phyloP scores from a whole-genome alignment of 2,113 vertebrate genomes.

The Indri indri region DNA sequence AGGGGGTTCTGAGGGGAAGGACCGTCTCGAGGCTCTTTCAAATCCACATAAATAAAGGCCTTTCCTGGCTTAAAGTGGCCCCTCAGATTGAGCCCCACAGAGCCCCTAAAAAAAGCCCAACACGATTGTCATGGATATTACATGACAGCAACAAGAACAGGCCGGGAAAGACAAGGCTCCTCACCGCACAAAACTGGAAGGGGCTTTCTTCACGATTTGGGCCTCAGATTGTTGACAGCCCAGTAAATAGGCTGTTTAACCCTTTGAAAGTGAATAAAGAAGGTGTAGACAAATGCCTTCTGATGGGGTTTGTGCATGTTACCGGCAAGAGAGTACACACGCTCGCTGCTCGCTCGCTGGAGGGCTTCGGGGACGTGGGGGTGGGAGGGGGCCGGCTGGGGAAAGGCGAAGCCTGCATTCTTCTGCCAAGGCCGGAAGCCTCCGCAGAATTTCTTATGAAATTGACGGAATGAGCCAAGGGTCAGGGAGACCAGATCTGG shows the following conservation, averaged over 20 bases:
- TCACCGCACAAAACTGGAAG: slow-evolving; percentile 93
- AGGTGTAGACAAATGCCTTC: slow-evolving; percentile 94
- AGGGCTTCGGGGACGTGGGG: neutral
- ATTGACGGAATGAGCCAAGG: neutral
- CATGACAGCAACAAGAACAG: slow-evolving; percentile 96
- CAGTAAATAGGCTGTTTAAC: slow-evolving; percentile 99
- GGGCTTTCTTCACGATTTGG: slow-evolving; percentile 90
- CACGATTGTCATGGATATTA: slow-evolving; percentile 99
- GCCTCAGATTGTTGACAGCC: slow-evolving; percentile 96
- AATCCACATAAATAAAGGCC: slow-evolving; percentile 99
- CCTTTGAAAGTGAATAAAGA: slow-evolving; percentile 98
- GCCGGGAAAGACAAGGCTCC: slow-evolving; percentile 93
- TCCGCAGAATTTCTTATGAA: neutral
- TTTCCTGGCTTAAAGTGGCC: slow-evolving; percentile 98
- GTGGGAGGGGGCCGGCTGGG: neutral
- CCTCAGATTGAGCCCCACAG: slow-evolving; percentile 95
- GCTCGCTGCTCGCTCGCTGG: neutral
- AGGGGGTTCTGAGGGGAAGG: slow-evolving; percentile 95
- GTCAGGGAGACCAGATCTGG: neutral
- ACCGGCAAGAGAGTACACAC: slow-evolving; percentile 88
- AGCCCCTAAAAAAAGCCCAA: slow-evolving; percentile 94
- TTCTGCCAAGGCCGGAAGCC: neutral
- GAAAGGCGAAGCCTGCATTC: neutral
- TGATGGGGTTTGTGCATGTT: slow-evolving; percentile 94
- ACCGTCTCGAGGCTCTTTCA: slow-evolving; percentile 98